Evolutionary conservation across 2,888 invertebrate species (phyloP).

Genomic region (Cylindroiulus punctatus): DNA sequence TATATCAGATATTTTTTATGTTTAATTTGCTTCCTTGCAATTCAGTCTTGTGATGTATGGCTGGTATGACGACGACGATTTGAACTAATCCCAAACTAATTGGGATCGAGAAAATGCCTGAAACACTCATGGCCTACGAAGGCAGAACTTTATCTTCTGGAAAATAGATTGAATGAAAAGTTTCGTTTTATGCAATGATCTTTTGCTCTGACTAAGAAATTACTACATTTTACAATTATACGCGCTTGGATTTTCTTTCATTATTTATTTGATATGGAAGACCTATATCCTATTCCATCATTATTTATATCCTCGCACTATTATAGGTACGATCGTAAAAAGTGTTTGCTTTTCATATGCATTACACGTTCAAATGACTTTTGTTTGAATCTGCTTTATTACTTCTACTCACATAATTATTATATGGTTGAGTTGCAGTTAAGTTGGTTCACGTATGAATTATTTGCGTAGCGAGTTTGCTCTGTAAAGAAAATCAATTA

Average conservation of each 20-base stretch:
- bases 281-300: not conserved
- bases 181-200: not conserved
- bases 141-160: not conserved
- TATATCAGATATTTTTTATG: not conserved
- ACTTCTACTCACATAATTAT: not conserved
- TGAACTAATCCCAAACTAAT: constrained; percentile 30
- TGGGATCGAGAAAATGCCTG: constrained; percentile 3
- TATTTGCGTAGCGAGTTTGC: not conserved
- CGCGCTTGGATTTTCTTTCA: constrained; percentile 6
- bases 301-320: not conserved
- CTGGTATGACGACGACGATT: not conserved
- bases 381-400: not conserved
- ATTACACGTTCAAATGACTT: constrained; percentile 31
- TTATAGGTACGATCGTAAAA: no score
- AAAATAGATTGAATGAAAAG: not conserved
- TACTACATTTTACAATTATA: constrained; percentile 13
- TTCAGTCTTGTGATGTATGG: not conserved
- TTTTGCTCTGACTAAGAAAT: constrained; percentile 4
- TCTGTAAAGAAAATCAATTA: not conserved
- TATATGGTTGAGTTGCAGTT: not conserved
- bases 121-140: not conserved
- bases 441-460: not conserved
- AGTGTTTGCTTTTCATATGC: constrained; percentile 21
- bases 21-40: not conserved
- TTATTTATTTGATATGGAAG: not conserved